Evolutionary conservation across 2,888 invertebrate genomes (phyloP).

Genomic region (Bursaphelenchus okinawaensis): DNA sequence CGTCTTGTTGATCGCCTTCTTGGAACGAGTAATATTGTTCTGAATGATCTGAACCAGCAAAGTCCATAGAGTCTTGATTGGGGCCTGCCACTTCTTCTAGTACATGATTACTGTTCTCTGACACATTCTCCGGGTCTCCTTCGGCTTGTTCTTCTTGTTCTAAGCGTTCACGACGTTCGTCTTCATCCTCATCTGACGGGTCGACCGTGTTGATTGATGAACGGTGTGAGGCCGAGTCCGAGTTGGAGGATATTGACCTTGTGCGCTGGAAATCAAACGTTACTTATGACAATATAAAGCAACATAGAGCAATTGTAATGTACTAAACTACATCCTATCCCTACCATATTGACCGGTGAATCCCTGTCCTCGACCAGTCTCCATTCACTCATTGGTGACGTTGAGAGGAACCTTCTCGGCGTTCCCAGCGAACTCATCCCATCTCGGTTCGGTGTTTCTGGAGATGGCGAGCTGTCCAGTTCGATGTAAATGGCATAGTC

Average conservation of each 20-base stretch:
- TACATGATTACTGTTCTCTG: not conserved
- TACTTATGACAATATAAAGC: not conserved
- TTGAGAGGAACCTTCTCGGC: not conserved
- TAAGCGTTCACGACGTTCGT: not conserved
- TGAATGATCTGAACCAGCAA: not conserved
- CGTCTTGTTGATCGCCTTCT: not conserved
- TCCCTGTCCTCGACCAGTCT: not conserved
- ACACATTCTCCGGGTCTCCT: not conserved
- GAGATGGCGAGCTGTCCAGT: not conserved
- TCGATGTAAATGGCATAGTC: not conserved
- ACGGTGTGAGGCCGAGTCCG: not conserved
- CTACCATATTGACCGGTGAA: not conserved
- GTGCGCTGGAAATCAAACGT: not conserved
- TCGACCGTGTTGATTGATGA: not conserved
- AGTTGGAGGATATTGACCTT: not conserved
- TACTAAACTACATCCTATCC: not conserved
- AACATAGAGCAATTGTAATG: not conserved
- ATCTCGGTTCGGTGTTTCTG: not conserved
- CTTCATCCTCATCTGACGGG: not conserved
- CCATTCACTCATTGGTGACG: not conserved
- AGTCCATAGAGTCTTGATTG: not conserved
- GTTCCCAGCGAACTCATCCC: not conserved
- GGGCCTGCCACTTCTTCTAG: not conserved
- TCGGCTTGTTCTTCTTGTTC: not conserved
- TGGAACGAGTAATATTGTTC: not conserved